Base-by-base conservation (phyloP, 2,113 vertebrate species). In the Platichthys stellatus region DNA sequence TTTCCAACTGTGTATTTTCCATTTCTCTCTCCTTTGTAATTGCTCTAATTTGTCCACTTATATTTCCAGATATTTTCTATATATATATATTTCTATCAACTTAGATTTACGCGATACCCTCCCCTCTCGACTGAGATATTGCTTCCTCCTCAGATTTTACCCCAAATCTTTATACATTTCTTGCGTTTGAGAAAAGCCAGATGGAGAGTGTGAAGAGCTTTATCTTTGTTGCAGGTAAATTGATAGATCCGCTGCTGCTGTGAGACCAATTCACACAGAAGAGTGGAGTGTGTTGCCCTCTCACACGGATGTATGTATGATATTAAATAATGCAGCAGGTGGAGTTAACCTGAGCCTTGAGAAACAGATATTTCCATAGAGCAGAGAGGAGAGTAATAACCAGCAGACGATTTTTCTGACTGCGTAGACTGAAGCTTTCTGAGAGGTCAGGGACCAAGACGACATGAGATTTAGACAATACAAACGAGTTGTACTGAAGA, bases 81-180 rank as follows among this genome's bases (percentile, higher is more conserved):
- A 23, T 23, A 23, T 23, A 23, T 23, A 23, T 23, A 23, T 23
- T 23, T 23, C 23, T 23, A 23, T n/a, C 20, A 54, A 54, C n/a
- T 21, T n/a, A 10, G 18, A n/a, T 54, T 54, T 21, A 21, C 18
- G 1, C 63, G 71, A 76, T 88, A 62, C 66, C 40, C 75, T 53
- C 60, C 14, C 2, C 1, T 69, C 75, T 79, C 10, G 43, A 76
- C 82, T 63, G 78, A 83, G 67, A 82, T 84, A 88, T 83, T 78
- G 76, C 86, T 84, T 88, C 72, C 60, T 73, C 12, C 26, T 71
- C 62, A 58, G 72, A 80, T 82, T 76, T 14, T 51, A 26, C 9
- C 23, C 7, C 28, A 76, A 84, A 84, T 80, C 87, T 90, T 75
- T 74, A 67, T 62, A 72, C 72, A 82, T 81, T 85, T 84, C 79